Evolutionary conservation across 2,888 invertebrate species (phyloP).

Genomic region (Arge pagana): DNA sequence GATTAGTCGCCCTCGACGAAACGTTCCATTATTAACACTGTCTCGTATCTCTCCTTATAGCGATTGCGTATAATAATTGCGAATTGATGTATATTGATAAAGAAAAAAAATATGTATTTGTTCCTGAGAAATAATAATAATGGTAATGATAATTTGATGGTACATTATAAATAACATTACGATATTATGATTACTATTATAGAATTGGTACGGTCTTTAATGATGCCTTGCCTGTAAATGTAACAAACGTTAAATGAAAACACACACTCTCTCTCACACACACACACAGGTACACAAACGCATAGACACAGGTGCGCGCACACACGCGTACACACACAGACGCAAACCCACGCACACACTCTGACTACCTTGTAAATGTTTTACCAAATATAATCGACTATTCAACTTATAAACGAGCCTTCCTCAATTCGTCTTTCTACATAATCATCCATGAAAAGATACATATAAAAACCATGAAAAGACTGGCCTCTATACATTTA

Average conservation of each 20-base stretch:
- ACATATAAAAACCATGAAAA: too few species aligned
- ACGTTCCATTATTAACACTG: too few species aligned
- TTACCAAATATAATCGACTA: constrained; percentile 59
- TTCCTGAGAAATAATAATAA: constrained; percentile 22
- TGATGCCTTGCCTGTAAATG: constrained; percentile 58
- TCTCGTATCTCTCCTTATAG: constrained; percentile 17
- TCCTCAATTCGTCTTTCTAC: constrained; percentile 1
- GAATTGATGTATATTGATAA: constrained; percentile 56
- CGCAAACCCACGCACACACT: too few species aligned
- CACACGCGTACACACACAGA: too few species aligned
- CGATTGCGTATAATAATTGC: constrained; percentile 37
- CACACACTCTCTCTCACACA: too few species aligned
- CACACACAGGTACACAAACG: too few species aligned
- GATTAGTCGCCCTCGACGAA: too few species aligned
- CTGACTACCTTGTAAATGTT: constrained; percentile 58
- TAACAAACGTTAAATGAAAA: constrained; percentile 44
- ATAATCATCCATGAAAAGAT: constrained; percentile 24
- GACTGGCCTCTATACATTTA: too few species aligned
- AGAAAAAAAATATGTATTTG: constrained; percentile 24
- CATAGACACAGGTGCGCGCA: too few species aligned
- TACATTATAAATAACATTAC: constrained; percentile 54
- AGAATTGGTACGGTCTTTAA: constrained; percentile 57
- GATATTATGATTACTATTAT: constrained; percentile 49
- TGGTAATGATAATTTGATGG: constrained; percentile 54
- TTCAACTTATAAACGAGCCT: constrained; percentile 45